Conservation (phyloP, 2,113 vertebrate species). For the Mustelus asterias region DNA sequence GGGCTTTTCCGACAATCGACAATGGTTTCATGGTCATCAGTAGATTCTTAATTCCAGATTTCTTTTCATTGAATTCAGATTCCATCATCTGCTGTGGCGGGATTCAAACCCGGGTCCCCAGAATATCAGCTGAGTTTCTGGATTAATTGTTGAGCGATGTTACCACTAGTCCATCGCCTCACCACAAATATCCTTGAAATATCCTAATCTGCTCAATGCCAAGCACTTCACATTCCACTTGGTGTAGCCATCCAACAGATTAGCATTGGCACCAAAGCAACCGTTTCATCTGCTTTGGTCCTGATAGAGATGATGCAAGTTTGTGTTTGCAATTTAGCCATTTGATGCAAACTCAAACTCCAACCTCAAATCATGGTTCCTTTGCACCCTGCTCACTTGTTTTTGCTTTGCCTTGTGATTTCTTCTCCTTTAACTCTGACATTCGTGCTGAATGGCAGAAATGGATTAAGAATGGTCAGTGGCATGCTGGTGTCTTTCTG, state of each 20-base stretch:
- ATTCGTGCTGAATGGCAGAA: not conserved
- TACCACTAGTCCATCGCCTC: no score
- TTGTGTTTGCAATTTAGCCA: not conserved
- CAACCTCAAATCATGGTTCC: not conserved
- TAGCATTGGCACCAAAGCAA: not conserved
- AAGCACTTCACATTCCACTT: not conserved
- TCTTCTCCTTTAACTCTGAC: not conserved
- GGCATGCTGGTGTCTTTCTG: not conserved
- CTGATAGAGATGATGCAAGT: no score
- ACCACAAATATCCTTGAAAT: not conserved
- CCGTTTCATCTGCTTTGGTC: not conserved
- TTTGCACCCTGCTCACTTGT: not conserved
- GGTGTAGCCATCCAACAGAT: not conserved
- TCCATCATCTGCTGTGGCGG: no score
- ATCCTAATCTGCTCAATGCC: not conserved
- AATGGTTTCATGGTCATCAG: no score
- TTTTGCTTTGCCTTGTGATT: not conserved
- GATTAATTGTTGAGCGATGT: no score
- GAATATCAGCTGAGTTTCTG: no score
- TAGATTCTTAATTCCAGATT: no score
- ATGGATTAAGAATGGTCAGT: not conserved
- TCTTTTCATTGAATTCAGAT: no score
- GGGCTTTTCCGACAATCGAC: no score
- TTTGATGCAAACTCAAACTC: not conserved
- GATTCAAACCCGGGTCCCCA: no score